phyloP scores from a whole-genome alignment of 2,113 vertebrate genomes.

The Calidris pugnax region DNA sequence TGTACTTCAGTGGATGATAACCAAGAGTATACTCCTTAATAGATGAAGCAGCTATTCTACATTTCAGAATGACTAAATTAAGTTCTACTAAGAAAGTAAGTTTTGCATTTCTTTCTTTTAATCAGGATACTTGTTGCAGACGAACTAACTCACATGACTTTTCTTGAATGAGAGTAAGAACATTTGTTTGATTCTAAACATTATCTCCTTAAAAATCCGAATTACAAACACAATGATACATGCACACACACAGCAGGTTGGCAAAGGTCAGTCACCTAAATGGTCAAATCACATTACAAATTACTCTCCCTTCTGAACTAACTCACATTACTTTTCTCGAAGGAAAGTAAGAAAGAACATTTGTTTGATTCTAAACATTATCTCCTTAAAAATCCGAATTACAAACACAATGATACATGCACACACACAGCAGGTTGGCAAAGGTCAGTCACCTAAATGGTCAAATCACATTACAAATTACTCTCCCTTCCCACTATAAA shows the following conservation, averaged over 20 bases:
- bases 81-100: not conserved
- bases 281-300: not conserved
- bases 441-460: not conserved
- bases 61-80: slow-evolving; percentile 20
- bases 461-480: not conserved
- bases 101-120: not conserved
- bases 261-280: not conserved
- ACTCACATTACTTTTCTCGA: not conserved
- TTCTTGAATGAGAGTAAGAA: not conserved
- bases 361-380: not conserved
- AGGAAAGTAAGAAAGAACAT: not conserved
- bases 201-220: not conserved
- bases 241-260: not conserved
- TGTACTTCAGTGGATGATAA: slow-evolving; percentile 10
- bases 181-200: not conserved
- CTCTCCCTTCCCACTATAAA: not conserved
- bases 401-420: not conserved
- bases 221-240: not conserved
- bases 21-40: not conserved
- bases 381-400: not conserved
- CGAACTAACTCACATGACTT: not conserved
- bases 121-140: not conserved
- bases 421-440: not conserved
- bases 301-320: too few relatives aligned
- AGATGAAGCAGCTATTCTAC: not conserved